Base-by-base conservation (phyloP, 2,797 vertebrate species). In the Falco novaeseelandiae region DNA sequence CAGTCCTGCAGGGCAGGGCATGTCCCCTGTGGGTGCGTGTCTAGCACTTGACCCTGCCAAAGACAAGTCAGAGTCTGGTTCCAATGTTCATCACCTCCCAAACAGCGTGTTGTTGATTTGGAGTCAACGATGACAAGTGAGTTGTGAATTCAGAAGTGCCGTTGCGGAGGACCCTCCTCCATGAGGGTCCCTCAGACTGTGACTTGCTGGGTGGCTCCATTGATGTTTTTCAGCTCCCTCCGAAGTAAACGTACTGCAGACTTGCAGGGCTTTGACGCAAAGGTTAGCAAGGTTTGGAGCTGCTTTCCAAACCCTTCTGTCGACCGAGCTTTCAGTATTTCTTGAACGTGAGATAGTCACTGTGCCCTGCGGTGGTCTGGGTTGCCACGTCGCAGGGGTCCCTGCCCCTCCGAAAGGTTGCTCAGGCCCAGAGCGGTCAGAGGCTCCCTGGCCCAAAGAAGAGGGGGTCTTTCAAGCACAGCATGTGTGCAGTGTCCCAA, bases 1-100 rank as follows among this genome's bases (percentile, higher is more conserved):
- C 48, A 19, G 34, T 48, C 22, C 34, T 79, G 49, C 36, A 20
- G 63, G 63, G 14, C 82, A 71, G 30, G 69, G 44, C 40, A 52
- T n/a, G 42, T 55, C 14, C 25, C 32, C 22, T 1, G 0, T 14
- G 9, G 11, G 4, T 49, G 25, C 0, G 0, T 51, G 51, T 44
- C 44, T 73, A 66, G 34, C 40, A 4, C 21, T 46, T 44, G 58
- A 15, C 40, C 52, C 55, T 3, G 3, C n/a, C 81, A 22, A 29
- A 15, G 59, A 1, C 19, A 21, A 32, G 26, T 25, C 54, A 23
- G 38, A 80, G 54, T 46, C 61, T 71, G 69, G 12, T 67, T 58
- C n/a, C 19, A 1, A 1, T 25, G 27, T 44, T 73, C 17, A 7
- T 61, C 32, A 10, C 52, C 44, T 52, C 71, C 54, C 40, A 29